Evolutionary conservation across 1,140 invertebrate species (phyloP).

Genomic region (Dinothrombium tinctorium): DNA sequence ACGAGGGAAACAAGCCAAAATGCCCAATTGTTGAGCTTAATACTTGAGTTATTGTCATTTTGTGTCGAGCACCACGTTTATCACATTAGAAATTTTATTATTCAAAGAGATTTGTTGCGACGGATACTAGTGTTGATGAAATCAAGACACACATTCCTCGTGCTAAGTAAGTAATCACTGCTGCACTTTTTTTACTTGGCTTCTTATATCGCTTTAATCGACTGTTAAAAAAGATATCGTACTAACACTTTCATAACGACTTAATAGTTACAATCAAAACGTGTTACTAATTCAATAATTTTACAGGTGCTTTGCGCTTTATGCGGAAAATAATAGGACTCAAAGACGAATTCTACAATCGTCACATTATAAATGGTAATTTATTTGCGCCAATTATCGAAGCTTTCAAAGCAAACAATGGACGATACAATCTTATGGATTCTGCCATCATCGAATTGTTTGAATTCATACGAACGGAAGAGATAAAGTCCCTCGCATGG

Average conservation of each 20-base stretch:
- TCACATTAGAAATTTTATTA: constrained; percentile 92
- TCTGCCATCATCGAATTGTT: constrained; percentile 98
- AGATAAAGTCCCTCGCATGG: constrained; percentile 77
- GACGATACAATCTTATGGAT: constrained; percentile 91
- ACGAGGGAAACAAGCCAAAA: constrained; percentile 68
- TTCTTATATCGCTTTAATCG: too few species aligned
- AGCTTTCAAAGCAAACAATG: constrained; percentile 84
- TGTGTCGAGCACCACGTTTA: constrained; percentile 99
- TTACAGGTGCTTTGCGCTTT: constrained; percentile 61
- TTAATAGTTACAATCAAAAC: too few species aligned
- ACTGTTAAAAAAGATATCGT: too few species aligned
- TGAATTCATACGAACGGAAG: constrained; percentile 92
- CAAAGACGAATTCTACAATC: constrained; percentile 96
- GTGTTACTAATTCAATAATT: not conserved
- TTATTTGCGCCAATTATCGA: constrained; percentile 86
- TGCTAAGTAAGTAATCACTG: constrained; percentile 37
- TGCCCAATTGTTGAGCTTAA: constrained; percentile 76
- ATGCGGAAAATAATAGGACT: constrained; percentile 88
- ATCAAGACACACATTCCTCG: constrained; percentile 90
- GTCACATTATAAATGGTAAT: constrained; percentile 84
- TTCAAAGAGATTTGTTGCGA: constrained; percentile 84
- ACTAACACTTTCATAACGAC: too few species aligned
- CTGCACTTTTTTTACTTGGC: not conserved
- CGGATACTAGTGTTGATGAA: constrained; percentile 88
- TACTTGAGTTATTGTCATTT: constrained; percentile 88